A percentile compares a stretch with the other conserved stretches of the same genome.
Evolutionary conservation across 1,140 invertebrate genomes (phyloP).

Genomic region (Drosophila lini): DNA sequence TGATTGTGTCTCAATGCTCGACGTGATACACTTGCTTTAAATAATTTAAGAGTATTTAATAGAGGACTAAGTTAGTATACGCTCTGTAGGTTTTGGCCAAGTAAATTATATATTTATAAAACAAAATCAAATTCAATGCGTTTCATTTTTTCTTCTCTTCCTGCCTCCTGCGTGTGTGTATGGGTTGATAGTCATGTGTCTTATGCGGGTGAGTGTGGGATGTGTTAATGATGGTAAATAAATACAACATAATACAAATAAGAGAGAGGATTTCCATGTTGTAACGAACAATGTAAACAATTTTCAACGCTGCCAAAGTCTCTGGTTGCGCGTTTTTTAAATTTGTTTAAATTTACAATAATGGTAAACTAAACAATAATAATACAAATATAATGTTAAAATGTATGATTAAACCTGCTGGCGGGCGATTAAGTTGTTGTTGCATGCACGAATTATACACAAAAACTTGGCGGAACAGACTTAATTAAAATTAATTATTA

Average conservation of each 20-base stretch:
- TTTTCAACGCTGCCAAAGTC: slow-evolving; percentile 44
- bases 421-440: slow-evolving; percentile 53
- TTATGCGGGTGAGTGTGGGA: slow-evolving; percentile 25
- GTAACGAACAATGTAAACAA: slow-evolving; percentile 50
- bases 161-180: slow-evolving; percentile 21
- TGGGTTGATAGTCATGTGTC: slow-evolving; percentile 10
- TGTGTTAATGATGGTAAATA: slow-evolving; percentile 70
- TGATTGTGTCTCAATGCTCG: slow-evolving; percentile 48
- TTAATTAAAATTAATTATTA: slow-evolving; percentile 48
- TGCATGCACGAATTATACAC: slow-evolving; percentile 75
- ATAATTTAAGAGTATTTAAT: slow-evolving; percentile 83
- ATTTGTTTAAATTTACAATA: slow-evolving; percentile 29
- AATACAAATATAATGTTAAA: slow-evolving; percentile 63
- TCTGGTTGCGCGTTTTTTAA: background rate
- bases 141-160: slow-evolving; percentile 31
- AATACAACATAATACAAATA: slow-evolving; percentile 79
- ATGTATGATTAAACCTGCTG: slow-evolving; percentile 31
- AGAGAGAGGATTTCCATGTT: slow-evolving; percentile 62
- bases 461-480: slow-evolving; percentile 56
- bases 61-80: slow-evolving; percentile 78
- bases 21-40: slow-evolving; percentile 47
- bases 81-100: slow-evolving; percentile 70
- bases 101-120: slow-evolving; percentile 73
- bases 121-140: slow-evolving; percentile 67
- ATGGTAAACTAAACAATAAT: slow-evolving; percentile 69